Conservation (phyloP, 2,797 vertebrate genomes). For the Myotis vivesi region DNA sequence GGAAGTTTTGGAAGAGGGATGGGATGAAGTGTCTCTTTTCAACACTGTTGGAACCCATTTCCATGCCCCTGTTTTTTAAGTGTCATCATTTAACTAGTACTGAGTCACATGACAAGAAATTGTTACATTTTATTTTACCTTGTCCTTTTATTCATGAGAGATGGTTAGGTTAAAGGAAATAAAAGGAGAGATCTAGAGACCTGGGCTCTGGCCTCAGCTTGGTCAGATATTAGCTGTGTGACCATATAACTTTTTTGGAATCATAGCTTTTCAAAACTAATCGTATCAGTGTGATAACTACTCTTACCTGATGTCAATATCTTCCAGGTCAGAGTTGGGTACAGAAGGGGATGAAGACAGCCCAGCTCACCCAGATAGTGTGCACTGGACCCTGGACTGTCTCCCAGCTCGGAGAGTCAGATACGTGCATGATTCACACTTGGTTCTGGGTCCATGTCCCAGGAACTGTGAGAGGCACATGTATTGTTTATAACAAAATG, state of each 20-base stretch:
- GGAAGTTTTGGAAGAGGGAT: background rate
- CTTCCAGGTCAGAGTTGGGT: background rate
- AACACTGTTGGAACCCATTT: background rate
- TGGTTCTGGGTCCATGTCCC: background rate
- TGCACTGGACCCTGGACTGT: rapidly evolving
- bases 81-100: background rate
- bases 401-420: background rate
- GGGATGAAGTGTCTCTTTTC: background rate
- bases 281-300: background rate
- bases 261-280: background rate
- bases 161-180: background rate
- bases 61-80: background rate
- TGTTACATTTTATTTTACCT: too few relatives aligned
- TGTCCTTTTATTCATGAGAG: too few relatives aligned
- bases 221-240: background rate
- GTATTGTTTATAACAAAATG: background rate
- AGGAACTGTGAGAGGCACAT: background rate
- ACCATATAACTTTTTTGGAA: background rate
- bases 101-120: background rate
- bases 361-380: background rate
- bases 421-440: background rate
- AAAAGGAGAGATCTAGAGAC: background rate
- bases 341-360: background rate
- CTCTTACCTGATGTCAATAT: background rate
- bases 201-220: background rate